Evolutionary conservation across 2,113 vertebrate genomes (phyloP).

Genomic region (Xiphophorus couchianus): DNA sequence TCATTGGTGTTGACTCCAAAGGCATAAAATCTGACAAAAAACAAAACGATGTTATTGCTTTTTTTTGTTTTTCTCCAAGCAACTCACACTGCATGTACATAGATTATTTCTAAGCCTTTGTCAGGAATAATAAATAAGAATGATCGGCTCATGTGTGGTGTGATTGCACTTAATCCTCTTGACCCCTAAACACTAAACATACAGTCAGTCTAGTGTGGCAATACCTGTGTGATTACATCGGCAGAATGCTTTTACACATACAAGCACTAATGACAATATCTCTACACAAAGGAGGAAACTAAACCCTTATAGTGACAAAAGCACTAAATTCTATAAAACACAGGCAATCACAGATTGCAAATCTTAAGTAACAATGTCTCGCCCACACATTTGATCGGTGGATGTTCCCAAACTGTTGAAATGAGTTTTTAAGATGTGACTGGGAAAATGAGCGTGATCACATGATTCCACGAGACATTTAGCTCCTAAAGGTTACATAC

Average conservation of each 20-base stretch:
- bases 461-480: conserved; percentile 16
- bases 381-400: conserved; percentile 25
- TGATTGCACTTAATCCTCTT: conserved; percentile 92
- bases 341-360: conserved; percentile 99
- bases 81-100: conserved; percentile 84
- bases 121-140: conserved; percentile 83
- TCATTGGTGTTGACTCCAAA: conserved; percentile 70
- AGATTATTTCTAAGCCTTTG: conserved; percentile 56
- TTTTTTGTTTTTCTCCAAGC: conserved; percentile 59
- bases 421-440: conserved; percentile 15
- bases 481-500: conserved; percentile 16
- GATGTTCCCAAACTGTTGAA: conserved; percentile 43
- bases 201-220: conserved; percentile 74
- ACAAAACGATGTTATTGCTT: conserved; percentile 80
- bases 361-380: conserved; percentile 72
- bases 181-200: conserved; percentile 77
- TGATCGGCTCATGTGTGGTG: conserved; percentile 84
- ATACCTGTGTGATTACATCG: conserved; percentile 69
- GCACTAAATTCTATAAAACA: conserved; percentile 85
- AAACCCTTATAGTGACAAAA: conserved; percentile 85
- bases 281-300: conserved; percentile 80
- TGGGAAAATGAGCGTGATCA: conserved; percentile 11
- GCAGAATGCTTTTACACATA: conserved; percentile 71
- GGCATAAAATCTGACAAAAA: conserved; percentile 68
- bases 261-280: conserved; percentile 69